Percentiles rank a stretch among this genome's conserved stretches.
Evolutionary conservation across 1,140 invertebrate genomes (phyloP).

Genomic region (Maniola jurtina): DNA sequence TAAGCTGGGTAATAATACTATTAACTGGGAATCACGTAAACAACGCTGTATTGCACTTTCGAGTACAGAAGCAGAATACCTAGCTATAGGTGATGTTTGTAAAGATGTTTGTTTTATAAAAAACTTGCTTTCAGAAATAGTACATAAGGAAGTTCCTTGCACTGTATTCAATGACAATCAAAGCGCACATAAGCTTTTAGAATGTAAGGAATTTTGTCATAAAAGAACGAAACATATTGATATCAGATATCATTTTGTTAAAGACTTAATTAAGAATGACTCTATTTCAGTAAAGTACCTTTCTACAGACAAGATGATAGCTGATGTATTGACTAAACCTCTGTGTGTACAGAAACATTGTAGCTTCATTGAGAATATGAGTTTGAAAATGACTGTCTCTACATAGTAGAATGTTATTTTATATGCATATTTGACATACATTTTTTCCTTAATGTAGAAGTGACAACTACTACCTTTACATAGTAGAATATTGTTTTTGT

Average conservation of each 20-base stretch:
- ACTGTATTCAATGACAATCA: slow-evolving; percentile 14
- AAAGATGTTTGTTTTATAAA: slow-evolving; percentile 13
- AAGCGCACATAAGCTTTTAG: slow-evolving; percentile 15
- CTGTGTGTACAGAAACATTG: slow-evolving; percentile 7
- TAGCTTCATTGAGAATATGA: slow-evolving; percentile 2
- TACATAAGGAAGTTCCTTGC: not conserved
- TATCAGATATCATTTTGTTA: slow-evolving; percentile 14
- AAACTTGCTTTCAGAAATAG: slow-evolving; percentile 4
- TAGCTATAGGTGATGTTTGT: slow-evolving; percentile 16
- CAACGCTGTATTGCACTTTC: slow-evolving; percentile 15
- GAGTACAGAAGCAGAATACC: slow-evolving; percentile 17
- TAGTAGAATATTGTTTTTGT: too few species aligned
- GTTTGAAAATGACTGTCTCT: not conserved
- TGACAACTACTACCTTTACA: too few species aligned
- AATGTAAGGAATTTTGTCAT: slow-evolving; percentile 17
- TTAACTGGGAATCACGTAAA: slow-evolving; percentile 18
- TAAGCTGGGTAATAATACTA: slow-evolving; percentile 14
- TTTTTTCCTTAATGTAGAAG: too few species aligned
- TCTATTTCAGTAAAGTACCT: slow-evolving; percentile 7
- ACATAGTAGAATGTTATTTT: too few species aligned
- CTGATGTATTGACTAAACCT: slow-evolving; percentile 17
- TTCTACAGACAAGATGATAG: slow-evolving; percentile 10
- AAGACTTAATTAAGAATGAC: slow-evolving; percentile 7
- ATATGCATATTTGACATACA: too few species aligned
- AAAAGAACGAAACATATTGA: slow-evolving; percentile 14